Evolutionary conservation across 2,113 vertebrate species (phyloP).

Genomic region (Cariama cristata): DNA sequence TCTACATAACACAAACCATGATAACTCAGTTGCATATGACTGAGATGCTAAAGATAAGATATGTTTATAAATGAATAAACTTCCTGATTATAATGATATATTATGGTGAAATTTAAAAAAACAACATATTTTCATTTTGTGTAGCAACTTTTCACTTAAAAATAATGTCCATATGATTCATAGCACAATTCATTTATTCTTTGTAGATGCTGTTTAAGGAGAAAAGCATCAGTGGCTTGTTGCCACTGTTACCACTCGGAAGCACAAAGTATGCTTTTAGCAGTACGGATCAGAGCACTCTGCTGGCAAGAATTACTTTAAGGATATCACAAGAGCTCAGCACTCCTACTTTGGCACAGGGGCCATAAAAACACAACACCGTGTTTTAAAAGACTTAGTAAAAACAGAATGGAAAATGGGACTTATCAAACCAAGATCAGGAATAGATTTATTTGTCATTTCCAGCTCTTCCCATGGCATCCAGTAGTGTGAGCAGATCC

Average conservation of each 20-base stretch:
- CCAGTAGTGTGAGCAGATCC: not conserved
- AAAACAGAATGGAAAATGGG: not conserved
- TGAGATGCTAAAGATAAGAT: slow-evolving; percentile 80
- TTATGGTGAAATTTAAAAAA: slow-evolving; percentile 16
- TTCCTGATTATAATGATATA: slow-evolving; percentile 66
- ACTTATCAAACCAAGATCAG: not conserved
- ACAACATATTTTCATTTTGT: not conserved
- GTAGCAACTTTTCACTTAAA: not conserved
- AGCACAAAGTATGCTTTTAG: not conserved
- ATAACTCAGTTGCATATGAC: slow-evolving; percentile 78
- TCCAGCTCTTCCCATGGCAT: not conserved
- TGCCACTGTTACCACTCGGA: not conserved
- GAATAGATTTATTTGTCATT: not conserved
- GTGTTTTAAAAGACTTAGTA: not conserved
- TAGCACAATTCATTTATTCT: not conserved
- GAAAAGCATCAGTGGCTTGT: not conserved
- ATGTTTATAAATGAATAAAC: slow-evolving; percentile 83
- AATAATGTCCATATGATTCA: not conserved
- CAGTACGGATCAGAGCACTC: not conserved
- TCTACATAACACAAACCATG: slow-evolving; percentile 74
- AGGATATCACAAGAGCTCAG: not conserved
- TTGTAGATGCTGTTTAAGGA: not conserved
- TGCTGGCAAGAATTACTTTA: not conserved
- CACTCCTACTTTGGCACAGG: not conserved
- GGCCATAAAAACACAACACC: not conserved